These are phyloP conservation scores for Nasonia oneida DNA, from an alignment of 2,888 invertebrate species.

Conservation along the genomic window DNA sequence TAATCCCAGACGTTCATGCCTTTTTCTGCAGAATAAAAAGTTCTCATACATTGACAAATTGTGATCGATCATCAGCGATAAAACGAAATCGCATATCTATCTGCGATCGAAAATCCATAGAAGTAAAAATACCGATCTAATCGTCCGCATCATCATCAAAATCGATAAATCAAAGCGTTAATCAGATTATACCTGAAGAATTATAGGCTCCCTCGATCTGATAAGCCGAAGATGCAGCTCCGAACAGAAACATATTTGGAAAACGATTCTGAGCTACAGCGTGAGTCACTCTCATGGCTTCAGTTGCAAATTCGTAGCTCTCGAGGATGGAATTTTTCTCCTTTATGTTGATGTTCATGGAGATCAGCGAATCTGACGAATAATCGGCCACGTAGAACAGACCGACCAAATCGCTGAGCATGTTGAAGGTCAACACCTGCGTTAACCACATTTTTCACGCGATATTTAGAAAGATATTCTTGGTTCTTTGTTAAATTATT, in stretches of 20 bases:
- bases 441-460: constrained; percentile 45
- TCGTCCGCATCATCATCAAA: not conserved
- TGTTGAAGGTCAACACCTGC: constrained; percentile 3
- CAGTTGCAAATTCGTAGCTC: constrained; percentile 50
- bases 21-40: constrained; percentile 79
- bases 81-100: not conserved
- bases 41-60: not conserved
- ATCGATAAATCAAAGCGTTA: not conserved
- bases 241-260: constrained; percentile 82
- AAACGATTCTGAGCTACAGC: constrained; percentile 80
- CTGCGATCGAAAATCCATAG: not conserved
- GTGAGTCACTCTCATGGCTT: constrained; percentile 52
- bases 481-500: not conserved
- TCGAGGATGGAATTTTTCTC: constrained; percentile 16
- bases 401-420: constrained; percentile 30
- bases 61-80: not conserved
- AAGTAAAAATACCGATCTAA: not conserved
- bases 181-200: constrained; percentile 27
- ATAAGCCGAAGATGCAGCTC: constrained; percentile 82
- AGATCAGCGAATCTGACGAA: constrained; percentile 16
- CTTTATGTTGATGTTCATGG: constrained; percentile 24
- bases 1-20: constrained; percentile 86
- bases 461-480: not conserved
- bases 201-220: constrained; percentile 82
- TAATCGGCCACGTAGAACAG: constrained; percentile 33